These are phyloP conservation scores for Seriola rivoliana DNA, from an alignment of 2,113 vertebrate genomes.

Conservation along the genomic window DNA sequence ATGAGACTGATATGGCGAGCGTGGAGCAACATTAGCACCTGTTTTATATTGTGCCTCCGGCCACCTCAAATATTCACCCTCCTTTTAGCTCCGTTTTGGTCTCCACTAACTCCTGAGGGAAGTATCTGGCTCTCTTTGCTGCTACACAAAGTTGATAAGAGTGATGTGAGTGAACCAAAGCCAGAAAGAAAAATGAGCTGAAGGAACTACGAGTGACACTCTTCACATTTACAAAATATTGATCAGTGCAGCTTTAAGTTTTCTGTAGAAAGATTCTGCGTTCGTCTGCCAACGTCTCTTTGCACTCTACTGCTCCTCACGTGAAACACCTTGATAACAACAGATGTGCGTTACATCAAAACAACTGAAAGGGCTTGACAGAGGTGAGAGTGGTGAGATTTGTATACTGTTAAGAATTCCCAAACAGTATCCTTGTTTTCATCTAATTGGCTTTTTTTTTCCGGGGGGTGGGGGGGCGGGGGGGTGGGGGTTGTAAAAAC, in stretches of 20 bases:
- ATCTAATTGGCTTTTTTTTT: constrained; percentile 62
- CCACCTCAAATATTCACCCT: not conserved
- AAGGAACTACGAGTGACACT: not conserved
- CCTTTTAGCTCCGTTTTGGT: not conserved
- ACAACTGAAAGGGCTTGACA: constrained; percentile 21
- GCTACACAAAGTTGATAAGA: not conserved
- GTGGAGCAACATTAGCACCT: not conserved
- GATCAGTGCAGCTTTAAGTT: not conserved
- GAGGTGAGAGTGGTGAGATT: constrained; percentile 18
- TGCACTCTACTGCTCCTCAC: not conserved
- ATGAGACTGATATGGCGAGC: not conserved
- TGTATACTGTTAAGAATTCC: constrained; percentile 30
- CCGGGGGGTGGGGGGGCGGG: constrained; percentile 60
- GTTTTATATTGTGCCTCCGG: too few relatives aligned
- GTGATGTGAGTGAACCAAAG: not conserved
- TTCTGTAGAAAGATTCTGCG: not conserved
- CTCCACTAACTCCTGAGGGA: not conserved
- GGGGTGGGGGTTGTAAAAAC: constrained; percentile 66
- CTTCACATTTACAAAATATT: not conserved
- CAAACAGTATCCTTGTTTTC: constrained; percentile 80
- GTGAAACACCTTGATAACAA: not conserved
- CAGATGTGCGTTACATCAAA: constrained; percentile 49
- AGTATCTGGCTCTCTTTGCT: not conserved
- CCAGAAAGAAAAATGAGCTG: not conserved
- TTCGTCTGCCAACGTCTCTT: not conserved